phyloP scores from a whole-genome alignment of 2,888 invertebrate species.

The Agrotis ipsilon region DNA sequence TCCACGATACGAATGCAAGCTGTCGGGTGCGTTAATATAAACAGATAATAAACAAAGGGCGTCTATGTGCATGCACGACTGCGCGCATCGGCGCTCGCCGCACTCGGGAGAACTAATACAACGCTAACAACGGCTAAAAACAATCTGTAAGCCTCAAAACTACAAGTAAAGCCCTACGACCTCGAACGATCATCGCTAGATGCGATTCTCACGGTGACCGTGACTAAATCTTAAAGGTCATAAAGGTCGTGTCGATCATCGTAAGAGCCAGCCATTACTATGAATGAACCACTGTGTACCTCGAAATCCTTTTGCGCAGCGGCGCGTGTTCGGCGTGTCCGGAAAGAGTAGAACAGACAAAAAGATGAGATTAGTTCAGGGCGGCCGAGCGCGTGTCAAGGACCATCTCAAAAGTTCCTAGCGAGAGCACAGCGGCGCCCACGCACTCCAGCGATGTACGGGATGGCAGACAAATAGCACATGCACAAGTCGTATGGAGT shows the following conservation, averaged over 20 bases:
- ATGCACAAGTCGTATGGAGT: conserved; percentile 82
- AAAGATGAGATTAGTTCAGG: conserved; percentile 92
- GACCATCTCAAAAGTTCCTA: conserved; percentile 98
- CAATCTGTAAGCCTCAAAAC: conserved; percentile 92
- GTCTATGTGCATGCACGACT: conserved; percentile 90
- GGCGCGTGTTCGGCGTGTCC: conserved; percentile 93
- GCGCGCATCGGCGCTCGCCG: conserved; percentile 89
- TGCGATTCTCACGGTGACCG: conserved; percentile 83
- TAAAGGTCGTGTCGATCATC: conserved; percentile 85
- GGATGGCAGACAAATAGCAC: conserved; percentile 84
- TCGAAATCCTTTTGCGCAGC: conserved; percentile 96
- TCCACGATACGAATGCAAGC: conserved; percentile 89
- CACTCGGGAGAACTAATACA: conserved; percentile 90
- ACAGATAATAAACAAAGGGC: conserved; percentile 90
- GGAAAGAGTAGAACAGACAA: conserved; percentile 94
- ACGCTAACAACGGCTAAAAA: conserved; percentile 91
- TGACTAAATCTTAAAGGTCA: conserved; percentile 82
- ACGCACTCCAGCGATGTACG: conserved; percentile 70
- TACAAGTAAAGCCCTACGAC: conserved; percentile 91
- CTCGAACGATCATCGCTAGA: conserved; percentile 88
- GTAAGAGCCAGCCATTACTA: conserved; percentile 89
- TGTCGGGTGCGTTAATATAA: conserved; percentile 90
- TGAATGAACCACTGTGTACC: conserved; percentile 93
- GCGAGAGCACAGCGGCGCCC: conserved; percentile 71
- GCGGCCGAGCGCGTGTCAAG: conserved; percentile 92